A percentile compares a stretch with the other conserved stretches of the same genome.
These are phyloP conservation scores for Heliornis fulica DNA, from an alignment of 2,113 vertebrate species.

Conservation along the genomic window DNA sequence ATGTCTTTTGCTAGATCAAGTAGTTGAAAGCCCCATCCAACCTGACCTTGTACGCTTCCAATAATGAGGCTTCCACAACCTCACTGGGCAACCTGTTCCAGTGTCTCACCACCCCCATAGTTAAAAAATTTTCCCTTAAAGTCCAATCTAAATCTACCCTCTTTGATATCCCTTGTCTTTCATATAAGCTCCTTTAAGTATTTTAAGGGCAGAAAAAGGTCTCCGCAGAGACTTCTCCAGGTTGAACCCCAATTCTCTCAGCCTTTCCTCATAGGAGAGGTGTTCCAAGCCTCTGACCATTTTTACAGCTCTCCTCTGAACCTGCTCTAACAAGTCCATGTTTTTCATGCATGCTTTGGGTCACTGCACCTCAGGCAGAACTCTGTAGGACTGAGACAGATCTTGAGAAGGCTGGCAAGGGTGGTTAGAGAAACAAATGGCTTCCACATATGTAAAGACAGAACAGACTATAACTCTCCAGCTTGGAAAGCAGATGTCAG, in stretches of 20 bases:
- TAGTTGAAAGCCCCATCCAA: neutral
- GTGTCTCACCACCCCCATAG: neutral
- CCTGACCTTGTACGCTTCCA: neutral
- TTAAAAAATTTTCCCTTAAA: neutral
- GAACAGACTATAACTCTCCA: neutral
- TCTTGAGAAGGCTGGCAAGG: neutral
- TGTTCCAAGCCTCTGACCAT: neutral
- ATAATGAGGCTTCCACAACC: neutral
- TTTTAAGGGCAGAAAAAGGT: neutral
- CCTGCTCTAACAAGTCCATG: neutral
- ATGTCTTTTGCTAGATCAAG: neutral
- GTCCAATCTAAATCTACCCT: neutral
- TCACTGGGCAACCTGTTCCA: neutral
- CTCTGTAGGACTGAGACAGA: neutral
- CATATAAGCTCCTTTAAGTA: neutral
- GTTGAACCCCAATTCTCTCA: neutral
- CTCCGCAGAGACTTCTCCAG: neutral
- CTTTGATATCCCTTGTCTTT: neutral
- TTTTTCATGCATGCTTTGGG: neutral
- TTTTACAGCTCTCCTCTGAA: neutral
- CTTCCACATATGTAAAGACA: neutral
- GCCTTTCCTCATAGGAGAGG: neutral
- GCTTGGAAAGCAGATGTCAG: neutral
- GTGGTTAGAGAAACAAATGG: neutral
- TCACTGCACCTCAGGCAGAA: neutral